phyloP scores from a whole-genome alignment of 2,113 vertebrate species.

The Pelecanoides urinatrix region DNA sequence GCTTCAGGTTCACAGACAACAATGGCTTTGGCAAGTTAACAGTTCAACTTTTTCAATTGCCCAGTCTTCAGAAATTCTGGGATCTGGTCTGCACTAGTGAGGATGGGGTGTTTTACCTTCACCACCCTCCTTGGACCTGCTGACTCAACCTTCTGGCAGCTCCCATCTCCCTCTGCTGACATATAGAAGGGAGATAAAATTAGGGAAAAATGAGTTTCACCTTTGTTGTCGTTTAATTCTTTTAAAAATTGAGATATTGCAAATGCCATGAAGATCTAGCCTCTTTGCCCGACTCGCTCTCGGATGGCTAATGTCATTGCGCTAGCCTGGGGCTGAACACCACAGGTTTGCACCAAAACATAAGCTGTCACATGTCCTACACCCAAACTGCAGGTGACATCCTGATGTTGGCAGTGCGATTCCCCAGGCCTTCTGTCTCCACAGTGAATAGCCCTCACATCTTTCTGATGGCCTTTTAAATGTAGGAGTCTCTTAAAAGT shows the following conservation, averaged over 20 bases:
- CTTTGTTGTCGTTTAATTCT: neutral
- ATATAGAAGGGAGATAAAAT: neutral
- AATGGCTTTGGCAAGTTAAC: neutral
- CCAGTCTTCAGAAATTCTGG: neutral
- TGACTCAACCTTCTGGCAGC: neutral
- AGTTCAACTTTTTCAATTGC: neutral
- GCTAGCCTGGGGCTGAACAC: neutral
- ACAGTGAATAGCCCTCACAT: fast-evolving
- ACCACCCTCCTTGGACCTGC: neutral
- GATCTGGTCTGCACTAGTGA: neutral
- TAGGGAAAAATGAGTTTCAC: neutral
- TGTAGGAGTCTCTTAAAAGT: neutral
- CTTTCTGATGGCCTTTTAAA: neutral
- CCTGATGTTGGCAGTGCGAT: neutral
- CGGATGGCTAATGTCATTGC: neutral
- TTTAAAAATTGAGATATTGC: neutral
- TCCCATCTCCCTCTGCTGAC: neutral
- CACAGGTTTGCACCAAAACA: neutral
- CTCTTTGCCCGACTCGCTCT: neutral
- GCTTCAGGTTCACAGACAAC: neutral
- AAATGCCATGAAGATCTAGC: neutral
- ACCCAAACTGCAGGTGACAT: neutral
- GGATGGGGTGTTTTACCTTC: neutral
- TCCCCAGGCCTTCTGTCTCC: neutral
- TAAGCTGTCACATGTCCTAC: neutral